Evolutionary conservation across 1,140 invertebrate genomes (phyloP).

Genomic region (Homalodisca vitripennis): DNA sequence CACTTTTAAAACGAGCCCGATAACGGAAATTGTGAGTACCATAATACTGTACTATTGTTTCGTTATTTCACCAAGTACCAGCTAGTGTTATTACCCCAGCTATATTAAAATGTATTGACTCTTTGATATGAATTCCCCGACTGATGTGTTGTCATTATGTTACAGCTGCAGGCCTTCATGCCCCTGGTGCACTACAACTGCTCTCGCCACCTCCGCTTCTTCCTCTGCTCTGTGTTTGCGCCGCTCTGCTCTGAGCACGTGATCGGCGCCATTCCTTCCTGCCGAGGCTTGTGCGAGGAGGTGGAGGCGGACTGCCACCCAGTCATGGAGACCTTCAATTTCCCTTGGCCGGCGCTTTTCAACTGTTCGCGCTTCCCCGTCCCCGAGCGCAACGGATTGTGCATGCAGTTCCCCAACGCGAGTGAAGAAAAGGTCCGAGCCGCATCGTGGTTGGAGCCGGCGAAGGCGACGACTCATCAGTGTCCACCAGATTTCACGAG

Average conservation of each 20-base stretch:
- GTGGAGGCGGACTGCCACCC: conserved; percentile 82
- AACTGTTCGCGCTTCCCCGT: conserved; percentile 75
- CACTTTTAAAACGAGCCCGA: neutral
- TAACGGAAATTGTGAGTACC: neutral
- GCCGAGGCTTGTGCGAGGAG: conserved; percentile 83
- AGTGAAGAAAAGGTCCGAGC: conserved; percentile 7
- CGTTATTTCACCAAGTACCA: neutral
- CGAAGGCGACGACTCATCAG: conserved; percentile 34
- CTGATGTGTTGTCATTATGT: conserved; percentile 19
- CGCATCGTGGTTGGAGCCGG: neutral
- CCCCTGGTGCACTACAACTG: conserved; percentile 93
- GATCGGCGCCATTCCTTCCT: conserved; percentile 89
- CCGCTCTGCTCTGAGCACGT: conserved; percentile 98
- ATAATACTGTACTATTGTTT: neutral
- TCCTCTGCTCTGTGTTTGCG: conserved; percentile 91
- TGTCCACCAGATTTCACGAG: conserved; percentile 49
- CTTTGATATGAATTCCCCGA: neutral
- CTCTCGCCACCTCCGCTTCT: conserved; percentile 83
- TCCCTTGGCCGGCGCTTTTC: conserved; percentile 85
- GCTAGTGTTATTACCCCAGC: neutral
- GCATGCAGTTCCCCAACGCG: conserved; percentile 78
- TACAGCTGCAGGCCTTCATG: conserved; percentile 79
- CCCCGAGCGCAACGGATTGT: conserved; percentile 89
- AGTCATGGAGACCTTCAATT: conserved; percentile 85
- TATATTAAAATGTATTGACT: neutral